Evolutionary conservation across 2,888 invertebrate species (phyloP).

Genomic region (Nipponacmea schrenckii): DNA sequence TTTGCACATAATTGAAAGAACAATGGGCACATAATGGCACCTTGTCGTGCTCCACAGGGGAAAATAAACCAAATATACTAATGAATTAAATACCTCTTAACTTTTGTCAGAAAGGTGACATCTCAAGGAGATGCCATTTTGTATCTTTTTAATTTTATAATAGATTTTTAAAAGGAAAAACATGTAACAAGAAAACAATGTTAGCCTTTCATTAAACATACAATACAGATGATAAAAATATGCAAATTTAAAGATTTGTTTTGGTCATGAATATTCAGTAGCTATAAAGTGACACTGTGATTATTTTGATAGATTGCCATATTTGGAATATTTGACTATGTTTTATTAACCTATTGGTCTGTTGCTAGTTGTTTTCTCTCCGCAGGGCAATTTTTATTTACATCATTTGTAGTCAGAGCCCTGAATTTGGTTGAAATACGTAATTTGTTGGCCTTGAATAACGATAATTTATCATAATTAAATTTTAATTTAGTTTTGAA

Average conservation of each 20-base stretch:
- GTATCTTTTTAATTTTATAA: not conserved
- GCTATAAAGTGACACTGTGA: not conserved
- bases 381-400: no score
- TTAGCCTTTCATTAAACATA: not conserved
- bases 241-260: not conserved
- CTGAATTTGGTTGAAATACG: no score
- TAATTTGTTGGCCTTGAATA: no score
- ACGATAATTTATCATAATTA: no score
- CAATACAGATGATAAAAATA: not conserved
- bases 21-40: not conserved
- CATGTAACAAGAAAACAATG: not conserved
- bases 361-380: no score
- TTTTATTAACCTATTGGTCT: no score
- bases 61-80: not conserved
- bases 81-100: not conserved
- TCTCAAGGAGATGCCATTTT: slow-evolving; percentile 2
- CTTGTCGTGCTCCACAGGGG: not conserved
- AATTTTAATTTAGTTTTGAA: no score
- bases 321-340: not conserved
- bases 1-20: not conserved
- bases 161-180: not conserved
- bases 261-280: not conserved
- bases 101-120: not conserved
- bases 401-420: no score
- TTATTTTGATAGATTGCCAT: not conserved